Evolutionary conservation across 1,140 invertebrate genomes (phyloP), one percentile per base, ranked within the genome.

Genomic region (Olivierus martensii): DNA sequence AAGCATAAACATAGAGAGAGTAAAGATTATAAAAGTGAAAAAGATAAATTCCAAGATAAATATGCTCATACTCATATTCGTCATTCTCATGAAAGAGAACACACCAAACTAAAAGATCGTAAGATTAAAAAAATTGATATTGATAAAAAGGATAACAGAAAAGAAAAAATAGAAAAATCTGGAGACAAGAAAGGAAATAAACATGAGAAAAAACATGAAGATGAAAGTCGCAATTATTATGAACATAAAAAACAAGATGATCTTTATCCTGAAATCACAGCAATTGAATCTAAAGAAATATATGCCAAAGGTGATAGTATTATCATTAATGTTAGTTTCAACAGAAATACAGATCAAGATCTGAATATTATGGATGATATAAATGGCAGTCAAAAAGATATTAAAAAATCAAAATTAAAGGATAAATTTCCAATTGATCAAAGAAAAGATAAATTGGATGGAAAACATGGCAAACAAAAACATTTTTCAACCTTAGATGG

Each of bases 271-370:
- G 55, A 56, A 41, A n/a, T 52, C 17, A 49, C 55, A 17, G 49
- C 55, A 17, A 52, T 65, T 4, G 62, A 65, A 38, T 64, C 65
- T 0, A 92, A 92, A 66, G 87, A 90, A 70, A 85, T 92, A 0
- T 90, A 89, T 63, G 84, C 87, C 0, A 88, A 86, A 21, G 88
- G 87, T 4, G 86, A 90, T 67, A 90, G 89, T 64, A 91, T 92
- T 50, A 73, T 90, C 34, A 86, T 92, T 0, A 90, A 86, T 67
- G 84, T 92, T 6, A 89, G 85, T 67, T 92, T 91, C 66, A 84
- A 69, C 59, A 57, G 65, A 46, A 54, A 57, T 34, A 60, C 60
- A 36, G 45, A 61, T 19, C 36, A 62, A 49, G 55, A 59, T 55
- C 38, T 47, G 45, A 37, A 39, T 21, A 49, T 36, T 53, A 56